Evolutionary conservation across 2,888 invertebrate genomes (phyloP).

Genomic region (Nemapogon koenigi): DNA sequence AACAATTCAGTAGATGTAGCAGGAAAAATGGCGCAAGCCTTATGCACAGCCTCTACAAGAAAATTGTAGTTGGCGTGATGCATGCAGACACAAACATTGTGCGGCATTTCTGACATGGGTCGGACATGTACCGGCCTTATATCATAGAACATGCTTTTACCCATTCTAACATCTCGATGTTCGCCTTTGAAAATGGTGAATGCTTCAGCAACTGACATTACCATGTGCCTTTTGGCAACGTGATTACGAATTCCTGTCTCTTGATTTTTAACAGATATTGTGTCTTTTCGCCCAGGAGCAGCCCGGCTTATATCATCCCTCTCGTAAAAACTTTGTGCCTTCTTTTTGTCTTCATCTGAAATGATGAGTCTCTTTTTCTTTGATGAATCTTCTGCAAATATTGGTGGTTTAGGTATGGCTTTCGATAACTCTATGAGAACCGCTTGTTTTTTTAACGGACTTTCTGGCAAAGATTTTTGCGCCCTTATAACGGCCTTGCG

Average conservation of each 20-base stretch:
- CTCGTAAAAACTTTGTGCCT: neutral
- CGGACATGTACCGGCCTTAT: constrained; percentile 10
- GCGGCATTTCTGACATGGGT: constrained; percentile 9
- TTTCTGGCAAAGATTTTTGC: neutral
- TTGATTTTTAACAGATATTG: constrained; percentile 9
- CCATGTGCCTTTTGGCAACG: constrained; percentile 12
- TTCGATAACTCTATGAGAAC: neutral
- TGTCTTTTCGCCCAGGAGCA: constrained; percentile 12
- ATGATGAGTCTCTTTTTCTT: constrained; percentile 1
- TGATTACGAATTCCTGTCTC: constrained; percentile 7
- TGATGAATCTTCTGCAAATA: neutral
- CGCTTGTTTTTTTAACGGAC: constrained; percentile 4
- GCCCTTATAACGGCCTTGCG: neutral
- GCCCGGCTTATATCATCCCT: constrained; percentile 12
- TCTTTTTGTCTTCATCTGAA: neutral
- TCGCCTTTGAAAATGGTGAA: constrained; percentile 9
- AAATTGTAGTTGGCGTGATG: constrained; percentile 9
- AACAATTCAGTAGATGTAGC: constrained; percentile 3
- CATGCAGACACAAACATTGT: constrained; percentile 10
- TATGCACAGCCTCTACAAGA: constrained; percentile 7
- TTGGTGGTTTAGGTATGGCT: neutral
- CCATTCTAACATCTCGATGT: constrained; percentile 8
- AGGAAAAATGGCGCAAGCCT: neutral
- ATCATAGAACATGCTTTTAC: constrained; percentile 10
- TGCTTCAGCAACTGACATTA: constrained; percentile 12